phyloP scores from a whole-genome alignment of 2,888 invertebrate species.

The Pandemis corylana region DNA sequence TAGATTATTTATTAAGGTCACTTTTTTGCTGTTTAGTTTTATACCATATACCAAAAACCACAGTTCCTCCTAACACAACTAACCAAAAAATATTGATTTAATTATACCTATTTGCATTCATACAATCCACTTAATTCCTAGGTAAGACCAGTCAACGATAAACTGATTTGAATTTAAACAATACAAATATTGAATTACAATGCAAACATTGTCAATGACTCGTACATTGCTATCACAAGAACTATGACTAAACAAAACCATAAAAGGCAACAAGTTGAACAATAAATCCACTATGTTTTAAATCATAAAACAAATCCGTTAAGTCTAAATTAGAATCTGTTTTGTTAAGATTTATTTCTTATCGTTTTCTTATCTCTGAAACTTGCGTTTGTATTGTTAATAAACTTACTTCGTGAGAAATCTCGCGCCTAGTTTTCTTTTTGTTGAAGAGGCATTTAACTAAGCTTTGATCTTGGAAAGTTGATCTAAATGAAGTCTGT shows the following conservation, averaged over 20 bases:
- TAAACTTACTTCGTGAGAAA: conserved; percentile 13
- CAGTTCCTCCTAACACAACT: not conserved
- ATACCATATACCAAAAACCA: too few species aligned
- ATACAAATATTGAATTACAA: conserved; percentile 31
- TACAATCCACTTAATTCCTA: conserved; percentile 27
- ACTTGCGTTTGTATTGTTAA: not conserved
- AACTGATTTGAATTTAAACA: conserved; percentile 25
- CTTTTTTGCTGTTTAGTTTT: too few species aligned
- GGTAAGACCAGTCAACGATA: conserved; percentile 15
- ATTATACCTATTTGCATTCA: not conserved
- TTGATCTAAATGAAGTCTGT: too few species aligned
- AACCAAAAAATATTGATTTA: not conserved
- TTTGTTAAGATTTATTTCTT: not conserved
- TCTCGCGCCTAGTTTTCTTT: not conserved
- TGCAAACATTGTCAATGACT: conserved; percentile 33
- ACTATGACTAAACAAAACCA: not conserved
- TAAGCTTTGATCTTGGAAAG: too few species aligned
- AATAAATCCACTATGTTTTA: not conserved
- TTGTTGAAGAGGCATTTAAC: not conserved
- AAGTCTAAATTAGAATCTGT: not conserved
- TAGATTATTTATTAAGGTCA: too few species aligned
- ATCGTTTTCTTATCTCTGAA: not conserved
- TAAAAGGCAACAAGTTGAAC: not conserved
- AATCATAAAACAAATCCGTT: not conserved
- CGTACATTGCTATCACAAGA: conserved; percentile 3